Evolutionary conservation across 2,797 vertebrate genomes (phyloP).

Genomic region (Tauraco hartlaubi): DNA sequence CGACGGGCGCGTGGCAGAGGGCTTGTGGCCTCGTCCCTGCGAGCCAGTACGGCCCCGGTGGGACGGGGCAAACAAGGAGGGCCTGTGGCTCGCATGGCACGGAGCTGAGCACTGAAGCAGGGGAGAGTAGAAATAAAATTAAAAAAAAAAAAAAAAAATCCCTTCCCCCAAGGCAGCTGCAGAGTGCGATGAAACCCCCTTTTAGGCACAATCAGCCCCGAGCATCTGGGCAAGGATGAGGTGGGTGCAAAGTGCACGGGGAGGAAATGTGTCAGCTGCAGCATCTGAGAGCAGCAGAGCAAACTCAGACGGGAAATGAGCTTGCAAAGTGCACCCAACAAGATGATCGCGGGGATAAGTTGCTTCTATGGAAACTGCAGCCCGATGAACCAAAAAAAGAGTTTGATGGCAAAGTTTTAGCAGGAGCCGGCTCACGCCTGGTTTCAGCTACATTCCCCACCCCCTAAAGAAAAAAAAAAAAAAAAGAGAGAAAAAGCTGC

Average conservation of each 20-base stretch:
- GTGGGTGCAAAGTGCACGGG: constrained; percentile 28
- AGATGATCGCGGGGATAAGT: constrained; percentile 63
- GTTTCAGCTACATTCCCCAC: constrained; percentile 60
- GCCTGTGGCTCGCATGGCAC: background rate
- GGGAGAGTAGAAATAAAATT: background rate
- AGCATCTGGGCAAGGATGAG: constrained; percentile 52
- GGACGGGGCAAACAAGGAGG: too few relatives aligned
- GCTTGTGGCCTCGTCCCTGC: background rate
- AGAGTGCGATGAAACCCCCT: background rate
- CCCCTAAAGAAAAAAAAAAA: background rate
- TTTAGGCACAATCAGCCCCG: constrained; percentile 19
- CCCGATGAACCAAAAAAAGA: constrained; percentile 62
- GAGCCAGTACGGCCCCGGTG: background rate
- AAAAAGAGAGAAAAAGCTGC: background rate
- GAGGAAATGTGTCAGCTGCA: constrained; percentile 75
- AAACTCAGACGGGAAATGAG: constrained; percentile 58
- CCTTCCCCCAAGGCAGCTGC: constrained; percentile 12
- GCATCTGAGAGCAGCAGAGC: constrained; percentile 58
- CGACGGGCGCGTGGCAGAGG: background rate
- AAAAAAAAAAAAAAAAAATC: background rate
- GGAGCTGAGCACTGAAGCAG: background rate
- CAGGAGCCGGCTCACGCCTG: constrained; percentile 28
- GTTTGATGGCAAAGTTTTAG: constrained; percentile 64
- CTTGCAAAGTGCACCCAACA: constrained; percentile 55
- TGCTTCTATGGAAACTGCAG: constrained; percentile 66